These are phyloP conservation scores for Eulemur albifrons DNA, from an alignment of 2,797 vertebrate genomes.

Conservation along the genomic window DNA sequence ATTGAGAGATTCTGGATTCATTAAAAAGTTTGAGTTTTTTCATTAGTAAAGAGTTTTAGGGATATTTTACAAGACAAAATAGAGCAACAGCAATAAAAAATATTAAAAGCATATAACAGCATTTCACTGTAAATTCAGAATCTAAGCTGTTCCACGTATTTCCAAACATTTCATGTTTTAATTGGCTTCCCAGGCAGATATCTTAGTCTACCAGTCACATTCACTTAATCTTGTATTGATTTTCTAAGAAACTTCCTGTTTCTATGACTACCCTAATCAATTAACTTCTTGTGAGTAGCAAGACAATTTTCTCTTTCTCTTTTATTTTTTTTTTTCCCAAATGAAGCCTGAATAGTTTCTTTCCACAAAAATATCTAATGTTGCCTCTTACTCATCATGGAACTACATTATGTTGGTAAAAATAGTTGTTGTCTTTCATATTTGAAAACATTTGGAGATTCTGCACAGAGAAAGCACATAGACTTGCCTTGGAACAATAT, in stretches of 20 bases:
- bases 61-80: background rate
- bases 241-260: slow-evolving; percentile 77
- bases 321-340: slow-evolving; percentile 57
- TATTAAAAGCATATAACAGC: background rate
- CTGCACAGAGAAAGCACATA: background rate
- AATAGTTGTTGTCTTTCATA: background rate
- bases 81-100: background rate
- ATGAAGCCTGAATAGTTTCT: slow-evolving; percentile 61
- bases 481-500: background rate
- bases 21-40: background rate
- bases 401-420: slow-evolving; percentile 44
- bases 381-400: slow-evolving; percentile 44
- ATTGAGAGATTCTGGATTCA: background rate
- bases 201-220: slow-evolving; percentile 62
- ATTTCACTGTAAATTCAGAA: slow-evolving; percentile 35
- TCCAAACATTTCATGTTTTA: slow-evolving; percentile 70
- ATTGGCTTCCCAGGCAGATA: slow-evolving; percentile 71
- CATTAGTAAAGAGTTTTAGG: background rate
- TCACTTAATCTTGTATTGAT: slow-evolving; percentile 80
- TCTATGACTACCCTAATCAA: slow-evolving; percentile 79
- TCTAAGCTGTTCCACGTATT: slow-evolving; percentile 30
- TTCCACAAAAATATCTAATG: slow-evolving; percentile 41
- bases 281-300: slow-evolving; percentile 77
- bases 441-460: background rate
- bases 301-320: slow-evolving; percentile 70